These are phyloP conservation scores for Cryptus armator DNA, from an alignment of 2,888 invertebrate species.

Conservation along the genomic window DNA sequence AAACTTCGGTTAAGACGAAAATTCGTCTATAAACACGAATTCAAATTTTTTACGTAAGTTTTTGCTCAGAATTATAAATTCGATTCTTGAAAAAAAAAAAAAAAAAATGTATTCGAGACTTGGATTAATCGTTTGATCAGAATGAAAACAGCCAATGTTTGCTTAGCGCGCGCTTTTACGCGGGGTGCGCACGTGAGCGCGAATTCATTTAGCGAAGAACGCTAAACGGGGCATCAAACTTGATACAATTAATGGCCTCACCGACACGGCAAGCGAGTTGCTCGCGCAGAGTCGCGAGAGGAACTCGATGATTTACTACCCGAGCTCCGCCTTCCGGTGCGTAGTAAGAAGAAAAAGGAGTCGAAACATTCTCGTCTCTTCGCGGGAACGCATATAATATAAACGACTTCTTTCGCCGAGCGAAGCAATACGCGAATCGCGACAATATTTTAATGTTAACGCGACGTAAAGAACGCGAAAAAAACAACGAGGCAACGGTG, in stretches of 20 bases:
- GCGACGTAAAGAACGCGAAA: background rate
- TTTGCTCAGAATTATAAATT: background rate
- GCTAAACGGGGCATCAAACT: conserved; percentile 70
- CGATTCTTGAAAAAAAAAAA: background rate
- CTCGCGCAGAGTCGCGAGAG: conserved; percentile 33
- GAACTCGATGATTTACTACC: conserved; percentile 70
- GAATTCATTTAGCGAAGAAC: conserved; percentile 68
- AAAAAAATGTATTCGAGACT: background rate
- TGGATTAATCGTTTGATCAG: conserved; percentile 11
- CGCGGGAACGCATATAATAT: background rate
- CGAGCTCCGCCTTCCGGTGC: conserved; percentile 68
- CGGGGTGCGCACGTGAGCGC: conserved; percentile 31
- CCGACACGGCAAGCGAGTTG: conserved; percentile 62
- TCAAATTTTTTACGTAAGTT: background rate
- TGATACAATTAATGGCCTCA: conserved; percentile 72
- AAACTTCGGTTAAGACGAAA: background rate
- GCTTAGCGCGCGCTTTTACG: conserved; percentile 8
- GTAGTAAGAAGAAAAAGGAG: conserved; percentile 51
- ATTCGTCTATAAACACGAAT: background rate
- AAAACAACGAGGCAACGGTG: background rate
- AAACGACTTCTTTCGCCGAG: background rate
- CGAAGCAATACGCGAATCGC: background rate
- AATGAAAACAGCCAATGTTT: conserved; percentile 9
- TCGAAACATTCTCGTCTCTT: conserved; percentile 16
- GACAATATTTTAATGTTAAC: background rate